Conservation (phyloP, 2,797 vertebrate species). For the Coregonus ussuriensis region DNA sequence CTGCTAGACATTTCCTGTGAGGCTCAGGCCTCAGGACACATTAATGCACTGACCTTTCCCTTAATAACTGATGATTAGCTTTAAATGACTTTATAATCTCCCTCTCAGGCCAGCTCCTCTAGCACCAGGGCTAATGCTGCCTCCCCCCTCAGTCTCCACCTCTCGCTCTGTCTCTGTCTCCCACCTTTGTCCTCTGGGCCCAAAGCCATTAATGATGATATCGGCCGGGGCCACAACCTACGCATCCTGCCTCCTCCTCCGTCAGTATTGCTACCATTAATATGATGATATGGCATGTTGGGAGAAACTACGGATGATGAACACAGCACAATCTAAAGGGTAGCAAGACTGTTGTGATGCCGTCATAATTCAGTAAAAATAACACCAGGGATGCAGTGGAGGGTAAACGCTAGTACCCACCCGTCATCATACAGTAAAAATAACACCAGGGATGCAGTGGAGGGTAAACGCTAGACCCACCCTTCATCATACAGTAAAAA, state of each 20-base stretch:
- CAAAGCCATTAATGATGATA: constrained; percentile 21
- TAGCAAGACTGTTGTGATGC: no score
- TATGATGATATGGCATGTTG: constrained; percentile 20
- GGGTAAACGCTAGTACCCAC: no score
- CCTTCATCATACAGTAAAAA: no score
- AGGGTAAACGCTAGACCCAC: no score
- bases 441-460: no score
- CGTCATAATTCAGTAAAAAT: no score
- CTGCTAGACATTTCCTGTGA: constrained; percentile 22
- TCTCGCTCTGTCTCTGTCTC: not conserved
- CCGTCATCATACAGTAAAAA: no score
- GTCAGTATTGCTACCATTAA: not conserved
- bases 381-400: no score
- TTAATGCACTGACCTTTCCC: constrained; percentile 49
- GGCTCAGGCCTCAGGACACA: constrained; percentile 24
- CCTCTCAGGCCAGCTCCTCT: constrained; percentile 15
- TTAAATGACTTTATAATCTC: constrained; percentile 50
- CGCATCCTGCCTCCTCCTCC: not conserved
- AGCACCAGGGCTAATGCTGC: constrained; percentile 16
- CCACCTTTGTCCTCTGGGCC: not conserved
- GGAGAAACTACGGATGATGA: not conserved
- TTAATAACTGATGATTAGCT: constrained; percentile 55
- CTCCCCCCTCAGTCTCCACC: not conserved
- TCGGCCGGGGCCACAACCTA: constrained; percentile 13
- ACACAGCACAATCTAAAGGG: no score